A percentile compares a stretch with the other conserved stretches of the same genome.
These are phyloP conservation scores for Halichoerus grypus DNA, from an alignment of 2,113 vertebrate genomes.

Conservation along the genomic window DNA sequence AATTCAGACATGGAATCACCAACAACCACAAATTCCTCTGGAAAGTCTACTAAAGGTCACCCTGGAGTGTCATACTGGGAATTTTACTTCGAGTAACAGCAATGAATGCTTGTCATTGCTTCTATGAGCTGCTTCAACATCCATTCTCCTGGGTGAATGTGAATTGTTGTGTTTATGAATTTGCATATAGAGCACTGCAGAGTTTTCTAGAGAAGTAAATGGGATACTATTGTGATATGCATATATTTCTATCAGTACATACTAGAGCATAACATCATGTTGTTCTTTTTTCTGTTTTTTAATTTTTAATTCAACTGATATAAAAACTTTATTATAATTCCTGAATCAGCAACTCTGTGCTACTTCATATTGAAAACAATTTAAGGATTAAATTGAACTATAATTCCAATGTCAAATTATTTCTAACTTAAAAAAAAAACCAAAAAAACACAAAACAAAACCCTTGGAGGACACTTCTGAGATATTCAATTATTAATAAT, in stretches of 20 bases:
- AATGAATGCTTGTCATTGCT: neutral
- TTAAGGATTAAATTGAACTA: neutral
- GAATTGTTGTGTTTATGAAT: constrained; percentile 5
- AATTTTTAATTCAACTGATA: neutral
- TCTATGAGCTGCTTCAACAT: neutral
- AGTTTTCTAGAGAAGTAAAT: neutral
- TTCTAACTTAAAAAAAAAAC: neutral
- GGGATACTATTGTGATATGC: neutral
- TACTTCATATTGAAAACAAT: neutral
- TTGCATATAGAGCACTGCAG: neutral
- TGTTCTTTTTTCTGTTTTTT: neutral
- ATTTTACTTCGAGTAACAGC: neutral
- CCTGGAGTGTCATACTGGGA: neutral
- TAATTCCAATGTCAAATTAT: neutral
- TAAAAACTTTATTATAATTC: neutral
- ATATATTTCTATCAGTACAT: neutral
- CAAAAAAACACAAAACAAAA: neutral
- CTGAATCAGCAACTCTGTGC: neutral
- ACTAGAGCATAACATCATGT: neutral
- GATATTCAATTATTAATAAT: neutral
- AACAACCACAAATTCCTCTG: neutral
- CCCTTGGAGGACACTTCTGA: neutral
- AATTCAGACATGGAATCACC: neutral
- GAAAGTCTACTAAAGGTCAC: neutral
- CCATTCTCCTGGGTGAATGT: neutral